phyloP scores from a whole-genome alignment of 2,888 invertebrate genomes.

The Boloria euphrosyne region DNA sequence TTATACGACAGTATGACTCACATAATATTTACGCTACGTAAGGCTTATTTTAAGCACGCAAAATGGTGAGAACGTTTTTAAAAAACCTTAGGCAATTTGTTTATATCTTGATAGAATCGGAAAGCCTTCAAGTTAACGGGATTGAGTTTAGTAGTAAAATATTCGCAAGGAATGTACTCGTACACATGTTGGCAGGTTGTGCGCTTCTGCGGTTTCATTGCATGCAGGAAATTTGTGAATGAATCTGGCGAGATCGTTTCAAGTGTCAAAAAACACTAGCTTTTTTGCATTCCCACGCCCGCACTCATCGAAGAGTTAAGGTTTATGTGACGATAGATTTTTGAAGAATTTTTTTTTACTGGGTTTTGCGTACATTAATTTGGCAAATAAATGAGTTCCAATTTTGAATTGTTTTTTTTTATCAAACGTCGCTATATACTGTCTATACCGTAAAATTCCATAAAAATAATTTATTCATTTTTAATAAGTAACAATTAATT shows the following conservation, averaged over 20 bases:
- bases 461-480: too few species aligned
- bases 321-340: conserved; percentile 7
- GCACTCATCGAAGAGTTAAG: conserved; percentile 21
- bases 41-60: not conserved
- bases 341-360: conserved; percentile 10
- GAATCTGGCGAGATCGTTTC: conserved; percentile 58
- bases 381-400: not conserved
- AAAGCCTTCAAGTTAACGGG: conserved; percentile 2
- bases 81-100: conserved; percentile 9
- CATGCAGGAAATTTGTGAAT: conserved; percentile 79
- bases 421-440: too few species aligned
- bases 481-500: too few species aligned
- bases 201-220: conserved; percentile 75
- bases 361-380: not conserved
- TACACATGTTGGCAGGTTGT: conserved; percentile 60
- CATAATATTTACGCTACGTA: not conserved
- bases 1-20: not conserved
- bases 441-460: too few species aligned
- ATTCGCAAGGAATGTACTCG: conserved; percentile 45
- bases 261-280: not conserved
- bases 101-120: conserved; percentile 17
- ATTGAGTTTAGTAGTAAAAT: conserved; percentile 40
- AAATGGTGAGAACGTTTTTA: conserved; percentile 1
- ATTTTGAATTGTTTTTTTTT: not conserved
- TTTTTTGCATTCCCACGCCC: conserved; percentile 12